Base-by-base conservation (phyloP, 2,113 vertebrate species). In the Lutjanus erythropterus region DNA sequence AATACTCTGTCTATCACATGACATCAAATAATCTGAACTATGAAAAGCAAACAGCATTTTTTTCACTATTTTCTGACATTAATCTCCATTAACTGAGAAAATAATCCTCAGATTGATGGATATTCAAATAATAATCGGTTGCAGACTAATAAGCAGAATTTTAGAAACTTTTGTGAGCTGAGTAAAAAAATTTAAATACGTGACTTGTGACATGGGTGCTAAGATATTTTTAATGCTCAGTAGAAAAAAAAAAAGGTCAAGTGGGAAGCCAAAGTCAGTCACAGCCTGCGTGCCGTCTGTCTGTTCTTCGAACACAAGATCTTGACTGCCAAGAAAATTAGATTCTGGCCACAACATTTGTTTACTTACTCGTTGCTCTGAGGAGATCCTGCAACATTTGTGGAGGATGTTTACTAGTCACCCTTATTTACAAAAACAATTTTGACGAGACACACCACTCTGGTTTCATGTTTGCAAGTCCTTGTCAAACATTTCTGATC, bases 371-470 rank as follows among this genome's bases (percentile, higher is more conserved):
- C 46, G n/a, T 0, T 21, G 33, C 14, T 37, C 23, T 8, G 14
- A 19, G 18, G n/a, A 61, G 21, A 37, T 5, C 33, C 18, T 7
- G 25, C 23, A 49, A 53, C 39, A 25, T 14, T 29, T 0, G 35
- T n/a, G 4, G 58, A 39, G 4, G 0, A 66, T 77, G 2, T 80
- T 74, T 70, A 55, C 50, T 2, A 3, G 16, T 41, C 27, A 58
- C 14, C 9, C 15, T 46, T 14, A 18, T 21, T 65, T 58, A 33
- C 19, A 37, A 27, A 67, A 84, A 72, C 80, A 77, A 15, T 0
- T 9, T 18, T 9, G 35, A 58, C 19, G 4, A 21, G 1, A 37
- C 7, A 6, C 1, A 21, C 23, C 68, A 37, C 42, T 66, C 39
- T 70, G 15, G 64, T 23, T 65, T 56, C 6, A 75, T 25, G 23